Evolutionary conservation across 2,113 vertebrate genomes (phyloP).

Genomic region (Apistogramma diplotaenia): DNA sequence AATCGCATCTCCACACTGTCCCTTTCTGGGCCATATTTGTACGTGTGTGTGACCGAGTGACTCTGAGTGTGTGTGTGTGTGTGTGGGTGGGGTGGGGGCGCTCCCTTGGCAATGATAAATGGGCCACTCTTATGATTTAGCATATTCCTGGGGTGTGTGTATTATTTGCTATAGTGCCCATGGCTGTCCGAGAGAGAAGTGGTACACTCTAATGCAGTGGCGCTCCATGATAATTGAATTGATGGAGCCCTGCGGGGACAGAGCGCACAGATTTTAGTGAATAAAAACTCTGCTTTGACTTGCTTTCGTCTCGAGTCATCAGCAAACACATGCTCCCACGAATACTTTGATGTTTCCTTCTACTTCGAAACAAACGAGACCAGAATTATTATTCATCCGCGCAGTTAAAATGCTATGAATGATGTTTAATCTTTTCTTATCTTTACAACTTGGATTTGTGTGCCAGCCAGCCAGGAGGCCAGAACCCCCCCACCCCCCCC

Average conservation of each 20-base stretch:
- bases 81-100: slow-evolving; percentile 24
- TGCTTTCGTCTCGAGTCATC: background rate
- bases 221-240: slow-evolving; percentile 66
- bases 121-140: slow-evolving; percentile 55
- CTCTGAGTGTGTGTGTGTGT: slow-evolving; percentile 19
- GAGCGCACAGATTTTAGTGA: background rate
- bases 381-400: background rate
- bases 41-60: slow-evolving; percentile 11
- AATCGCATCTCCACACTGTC: slow-evolving; percentile 54
- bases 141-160: slow-evolving; percentile 68
- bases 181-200: slow-evolving; percentile 34
- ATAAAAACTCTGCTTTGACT: slow-evolving; percentile 28
- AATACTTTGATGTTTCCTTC: background rate
- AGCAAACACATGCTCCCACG: background rate
- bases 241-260: slow-evolving; percentile 58
- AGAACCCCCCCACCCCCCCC: slow-evolving; percentile 23
- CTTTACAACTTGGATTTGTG: background rate
- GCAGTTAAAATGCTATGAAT: no score
- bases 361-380: background rate
- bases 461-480: background rate
- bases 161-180: slow-evolving; percentile 44
- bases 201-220: slow-evolving; percentile 39
- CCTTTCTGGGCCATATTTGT: slow-evolving; percentile 2
- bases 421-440: background rate
- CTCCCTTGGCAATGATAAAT: slow-evolving; percentile 71